These are phyloP conservation scores for Liasis olivaceus DNA, from an alignment of 2,797 vertebrate genomes.

Conservation along the genomic window DNA sequence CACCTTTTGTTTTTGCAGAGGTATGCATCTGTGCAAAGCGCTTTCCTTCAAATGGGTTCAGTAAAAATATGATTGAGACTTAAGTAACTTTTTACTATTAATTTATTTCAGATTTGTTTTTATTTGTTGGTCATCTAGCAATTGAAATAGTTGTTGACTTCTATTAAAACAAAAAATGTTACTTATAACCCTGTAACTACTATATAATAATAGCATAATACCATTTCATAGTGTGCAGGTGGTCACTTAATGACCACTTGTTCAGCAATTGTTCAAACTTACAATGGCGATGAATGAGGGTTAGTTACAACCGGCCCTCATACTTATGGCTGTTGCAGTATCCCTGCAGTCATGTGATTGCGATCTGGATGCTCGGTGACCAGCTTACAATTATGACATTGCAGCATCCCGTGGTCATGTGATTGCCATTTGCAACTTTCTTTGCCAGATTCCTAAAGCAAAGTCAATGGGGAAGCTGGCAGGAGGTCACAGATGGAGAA, in stretches of 20 bases:
- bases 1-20: slow-evolving; percentile 93
- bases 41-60: neutral
- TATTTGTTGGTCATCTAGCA: neutral
- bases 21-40: slow-evolving; percentile 64
- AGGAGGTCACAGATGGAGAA: neutral
- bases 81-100: neutral
- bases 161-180: neutral
- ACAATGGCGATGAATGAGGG: neutral
- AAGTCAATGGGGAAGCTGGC: neutral
- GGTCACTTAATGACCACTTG: neutral
- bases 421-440: neutral
- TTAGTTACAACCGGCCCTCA: neutral
- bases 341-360: neutral
- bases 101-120: neutral
- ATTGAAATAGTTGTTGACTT: neutral
- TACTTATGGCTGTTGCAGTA: neutral
- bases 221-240: neutral
- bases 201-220: neutral
- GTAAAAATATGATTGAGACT: neutral
- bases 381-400: neutral
- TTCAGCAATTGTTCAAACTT: neutral
- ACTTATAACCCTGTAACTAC: neutral
- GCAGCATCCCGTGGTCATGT: neutral
- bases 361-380: neutral
- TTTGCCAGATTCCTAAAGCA: neutral